phyloP scores from a whole-genome alignment of 2,888 invertebrate genomes.

The Archips crataeganus region DNA sequence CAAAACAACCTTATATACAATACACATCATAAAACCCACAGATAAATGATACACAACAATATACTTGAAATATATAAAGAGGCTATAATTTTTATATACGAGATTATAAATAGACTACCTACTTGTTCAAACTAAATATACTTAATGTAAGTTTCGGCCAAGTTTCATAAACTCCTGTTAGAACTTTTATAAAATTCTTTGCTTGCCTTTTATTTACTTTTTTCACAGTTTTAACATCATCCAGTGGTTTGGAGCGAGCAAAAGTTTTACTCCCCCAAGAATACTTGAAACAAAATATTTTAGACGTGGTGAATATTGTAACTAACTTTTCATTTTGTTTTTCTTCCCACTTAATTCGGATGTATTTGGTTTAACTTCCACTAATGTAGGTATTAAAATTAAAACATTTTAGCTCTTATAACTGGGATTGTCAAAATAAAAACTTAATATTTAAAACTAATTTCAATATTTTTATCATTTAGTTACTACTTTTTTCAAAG shows the following conservation, averaged over 20 bases:
- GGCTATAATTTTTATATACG: too few species aligned
- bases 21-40: too few species aligned
- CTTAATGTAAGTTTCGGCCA: constrained; percentile 10
- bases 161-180: constrained; percentile 6
- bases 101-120: not conserved
- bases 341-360: not conserved
- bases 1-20: too few species aligned
- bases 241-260: constrained; percentile 28
- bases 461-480: too few species aligned
- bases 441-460: too few species aligned
- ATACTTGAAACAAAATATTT: constrained; percentile 31
- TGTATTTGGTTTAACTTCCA: not conserved
- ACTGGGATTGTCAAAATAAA: too few species aligned
- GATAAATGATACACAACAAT: too few species aligned
- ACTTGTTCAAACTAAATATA: constrained; percentile 2
- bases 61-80: too few species aligned
- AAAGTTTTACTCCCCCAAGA: constrained; percentile 23
- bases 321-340: constrained; percentile 4
- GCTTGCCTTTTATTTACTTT: constrained; percentile 8
- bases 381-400: not conserved
- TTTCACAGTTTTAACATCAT: constrained; percentile 18
- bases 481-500: too few species aligned
- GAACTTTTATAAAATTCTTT: constrained; percentile 11
- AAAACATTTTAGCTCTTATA: too few species aligned
- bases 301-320: constrained; percentile 13